Evolutionary conservation across 2,888 invertebrate genomes (phyloP), one percentile per base, ranked within the genome.

Genomic region (Andrena bicolor): DNA sequence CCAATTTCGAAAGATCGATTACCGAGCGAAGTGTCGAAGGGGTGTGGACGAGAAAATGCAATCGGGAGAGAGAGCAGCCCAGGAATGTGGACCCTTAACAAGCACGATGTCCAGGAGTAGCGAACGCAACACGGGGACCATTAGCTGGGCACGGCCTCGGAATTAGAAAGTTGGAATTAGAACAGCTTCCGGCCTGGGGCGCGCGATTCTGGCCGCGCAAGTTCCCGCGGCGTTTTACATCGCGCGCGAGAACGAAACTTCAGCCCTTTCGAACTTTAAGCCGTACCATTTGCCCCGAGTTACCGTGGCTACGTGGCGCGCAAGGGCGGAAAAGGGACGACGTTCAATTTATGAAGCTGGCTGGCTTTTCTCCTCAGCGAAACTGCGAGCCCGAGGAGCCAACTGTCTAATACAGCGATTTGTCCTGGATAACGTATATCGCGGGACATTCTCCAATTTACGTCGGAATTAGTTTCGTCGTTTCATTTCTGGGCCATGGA

Each of bases 91-190:
- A 64, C 56, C 48, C 65, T 71, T 71, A 61, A 53, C 68, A 48
- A 70, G 30, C 53, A 8, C n/a, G 26, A 2, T 74, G 63, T 65
- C 63, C 26, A 32, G 49, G 48, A 23, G 7, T 3, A 8, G 26
- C 20, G 48, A 26, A 20, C 6, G 20, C 53, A 30, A 20, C 20
- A 26, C 56, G 26, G 49, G n/a, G 23, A 26, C 74, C 74, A 83
- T 83, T 86, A 86, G 65, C 72, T 13, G 48, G 49, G 30, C 48
- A 49, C 53, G 48, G 69, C 49, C 35, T 23, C 49, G 80, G 82
- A 82, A 86, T 86, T 84, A 86, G 86, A 78, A 86, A 82, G 72
- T 86, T 76, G 70, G 78, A 76, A 82, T 82, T 76, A 71, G 79
- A 75, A 2, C 76, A 32, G 53, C 69, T 69, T 51, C 69, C 70